These are phyloP conservation scores for Wiebesia pumilae DNA, from an alignment of 1,140 invertebrate species.

Conservation along the genomic window DNA sequence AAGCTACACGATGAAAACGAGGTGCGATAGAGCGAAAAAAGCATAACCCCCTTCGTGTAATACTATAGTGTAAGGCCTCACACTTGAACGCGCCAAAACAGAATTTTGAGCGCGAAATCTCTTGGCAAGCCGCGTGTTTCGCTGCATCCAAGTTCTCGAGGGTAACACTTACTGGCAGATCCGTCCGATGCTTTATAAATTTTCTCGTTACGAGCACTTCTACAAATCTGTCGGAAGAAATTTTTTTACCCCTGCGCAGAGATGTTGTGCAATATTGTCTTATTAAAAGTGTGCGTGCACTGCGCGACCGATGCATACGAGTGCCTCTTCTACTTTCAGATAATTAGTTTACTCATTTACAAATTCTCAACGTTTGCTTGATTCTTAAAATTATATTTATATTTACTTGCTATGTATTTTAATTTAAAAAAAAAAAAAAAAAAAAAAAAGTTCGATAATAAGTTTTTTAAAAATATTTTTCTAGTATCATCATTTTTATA, in stretches of 20 bases:
- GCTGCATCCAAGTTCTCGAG: not conserved
- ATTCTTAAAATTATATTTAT: not conserved
- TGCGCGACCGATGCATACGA: too few relatives aligned
- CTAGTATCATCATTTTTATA: too few relatives aligned
- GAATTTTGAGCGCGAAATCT: not conserved
- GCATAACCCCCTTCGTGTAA: not conserved
- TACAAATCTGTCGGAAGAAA: not conserved
- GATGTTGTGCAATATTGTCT: not conserved
- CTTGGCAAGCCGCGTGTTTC: not conserved
- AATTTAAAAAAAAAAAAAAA: too few relatives aligned
- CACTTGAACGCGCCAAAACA: conserved; percentile 29
- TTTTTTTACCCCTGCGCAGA: not conserved
- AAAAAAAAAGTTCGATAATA: too few relatives aligned
- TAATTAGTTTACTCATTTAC: not conserved
- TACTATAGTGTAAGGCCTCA: not conserved
- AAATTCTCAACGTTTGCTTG: not conserved
- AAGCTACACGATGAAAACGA: conserved; percentile 80
- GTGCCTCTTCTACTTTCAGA: too few relatives aligned
- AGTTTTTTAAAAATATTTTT: too few relatives aligned
- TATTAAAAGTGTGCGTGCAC: too few relatives aligned
- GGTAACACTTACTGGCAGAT: not conserved
- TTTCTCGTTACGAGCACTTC: not conserved
- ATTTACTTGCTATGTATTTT: not conserved
- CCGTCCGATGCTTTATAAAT: not conserved
- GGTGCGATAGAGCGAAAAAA: conserved; percentile 72